These are phyloP conservation scores for Drosophila pullipes DNA, from an alignment of 2,888 invertebrate species.

Conservation along the genomic window DNA sequence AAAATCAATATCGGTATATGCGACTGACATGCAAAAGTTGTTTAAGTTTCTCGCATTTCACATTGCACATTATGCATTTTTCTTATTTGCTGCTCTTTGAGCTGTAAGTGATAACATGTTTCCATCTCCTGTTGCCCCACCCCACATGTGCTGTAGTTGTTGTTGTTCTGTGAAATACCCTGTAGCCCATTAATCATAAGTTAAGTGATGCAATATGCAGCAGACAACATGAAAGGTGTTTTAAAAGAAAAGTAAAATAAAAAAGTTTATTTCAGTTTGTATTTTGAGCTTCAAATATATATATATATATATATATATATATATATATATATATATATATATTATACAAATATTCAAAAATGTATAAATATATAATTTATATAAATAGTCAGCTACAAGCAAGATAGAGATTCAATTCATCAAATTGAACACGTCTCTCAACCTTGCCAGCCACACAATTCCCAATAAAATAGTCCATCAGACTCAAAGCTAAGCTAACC, in stretches of 20 bases:
- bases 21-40: conserved; percentile 54
- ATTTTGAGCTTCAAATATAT: background rate
- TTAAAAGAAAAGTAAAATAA: no score
- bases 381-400: background rate
- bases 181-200: background rate
- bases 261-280: background rate
- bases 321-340: background rate
- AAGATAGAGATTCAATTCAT: background rate
- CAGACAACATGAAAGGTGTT: background rate
- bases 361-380: background rate
- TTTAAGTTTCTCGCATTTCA: conserved; percentile 47
- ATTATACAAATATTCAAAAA: background rate
- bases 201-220: background rate
- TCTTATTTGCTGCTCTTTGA: conserved; percentile 60
- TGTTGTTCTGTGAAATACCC: conserved; percentile 3
- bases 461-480: background rate
- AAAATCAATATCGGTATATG: conserved; percentile 65
- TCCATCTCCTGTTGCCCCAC: conserved; percentile 6
- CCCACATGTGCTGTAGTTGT: conserved; percentile 16
- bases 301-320: background rate
- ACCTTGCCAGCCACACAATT: background rate
- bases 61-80: background rate
- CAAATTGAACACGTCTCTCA: background rate
- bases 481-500: background rate
- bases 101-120: conserved; percentile 75